These are phyloP conservation scores for Caranx melampygus DNA, from an alignment of 2,113 vertebrate species.

Conservation along the genomic window DNA sequence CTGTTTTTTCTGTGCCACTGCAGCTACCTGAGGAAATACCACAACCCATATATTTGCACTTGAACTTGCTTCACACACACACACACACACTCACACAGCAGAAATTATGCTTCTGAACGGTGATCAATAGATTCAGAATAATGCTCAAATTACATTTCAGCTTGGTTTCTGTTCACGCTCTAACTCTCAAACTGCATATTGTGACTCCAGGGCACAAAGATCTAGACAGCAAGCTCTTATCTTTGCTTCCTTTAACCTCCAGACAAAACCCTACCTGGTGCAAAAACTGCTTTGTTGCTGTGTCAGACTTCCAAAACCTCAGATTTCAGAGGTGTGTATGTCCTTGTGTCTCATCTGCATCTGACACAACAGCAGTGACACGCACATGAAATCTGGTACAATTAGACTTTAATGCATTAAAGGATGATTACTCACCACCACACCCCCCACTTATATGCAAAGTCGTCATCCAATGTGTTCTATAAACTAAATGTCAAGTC, in stretches of 20 bases:
- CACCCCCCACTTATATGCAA: constrained; percentile 14
- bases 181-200: constrained; percentile 1
- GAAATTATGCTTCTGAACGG: constrained; percentile 15
- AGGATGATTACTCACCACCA: constrained; percentile 8
- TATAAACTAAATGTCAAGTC: constrained; percentile 42
- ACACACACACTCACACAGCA: background rate
- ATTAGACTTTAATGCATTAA: constrained; percentile 36
- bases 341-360: constrained; percentile 4
- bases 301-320: constrained; percentile 27
- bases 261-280: constrained; percentile 23
- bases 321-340: constrained; percentile 26
- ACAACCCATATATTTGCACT: constrained; percentile 10
- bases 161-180: constrained; percentile 6
- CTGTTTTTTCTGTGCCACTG: background rate
- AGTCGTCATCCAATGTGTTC: constrained; percentile 23
- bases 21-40: constrained; percentile 10
- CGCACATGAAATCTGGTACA: background rate
- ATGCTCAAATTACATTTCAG: constrained; percentile 8
- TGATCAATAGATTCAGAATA: constrained; percentile 31
- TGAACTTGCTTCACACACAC: constrained; percentile 10
- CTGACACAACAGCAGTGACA: background rate
- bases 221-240: background rate
- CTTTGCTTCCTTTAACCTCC: constrained; percentile 11
- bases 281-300: background rate
- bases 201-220: background rate